Evolutionary conservation across 2,113 vertebrate genomes (phyloP).

Genomic region (Empidonax alnorum): DNA sequence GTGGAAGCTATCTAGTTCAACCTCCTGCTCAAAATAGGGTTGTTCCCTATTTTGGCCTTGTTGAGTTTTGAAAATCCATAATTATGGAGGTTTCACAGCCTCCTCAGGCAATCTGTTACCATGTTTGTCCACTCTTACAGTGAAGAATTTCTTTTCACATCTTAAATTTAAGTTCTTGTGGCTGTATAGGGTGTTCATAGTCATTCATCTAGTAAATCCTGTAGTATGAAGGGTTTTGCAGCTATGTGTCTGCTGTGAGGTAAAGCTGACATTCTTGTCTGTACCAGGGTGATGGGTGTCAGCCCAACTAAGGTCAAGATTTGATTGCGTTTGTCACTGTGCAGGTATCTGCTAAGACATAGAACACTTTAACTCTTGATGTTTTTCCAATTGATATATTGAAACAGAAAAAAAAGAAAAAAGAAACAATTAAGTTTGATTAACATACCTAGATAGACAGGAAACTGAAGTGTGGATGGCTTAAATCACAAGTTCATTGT

Average conservation of each 20-base stretch:
- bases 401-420: not conserved
- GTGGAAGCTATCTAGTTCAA: not conserved
- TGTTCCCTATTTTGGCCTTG: not conserved
- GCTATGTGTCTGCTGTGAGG: not conserved
- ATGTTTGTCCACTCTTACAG: not conserved
- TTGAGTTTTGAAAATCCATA: not conserved
- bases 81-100: not conserved
- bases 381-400: not conserved
- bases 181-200: not conserved
- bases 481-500: not conserved
- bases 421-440: not conserved
- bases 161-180: not conserved
- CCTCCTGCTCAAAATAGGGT: not conserved
- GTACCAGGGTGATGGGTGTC: not conserved
- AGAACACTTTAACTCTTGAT: not conserved
- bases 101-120: not conserved
- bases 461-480: not conserved
- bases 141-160: not conserved
- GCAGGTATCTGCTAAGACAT: not conserved
- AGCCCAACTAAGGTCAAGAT: not conserved
- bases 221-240: not conserved
- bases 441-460: not conserved
- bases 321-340: not conserved
- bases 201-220: not conserved
- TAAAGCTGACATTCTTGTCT: not conserved